Evolutionary conservation across 2,113 vertebrate genomes (phyloP), one percentile per base, ranked within the genome.

Genomic region (Anser brachyrhynchus): DNA sequence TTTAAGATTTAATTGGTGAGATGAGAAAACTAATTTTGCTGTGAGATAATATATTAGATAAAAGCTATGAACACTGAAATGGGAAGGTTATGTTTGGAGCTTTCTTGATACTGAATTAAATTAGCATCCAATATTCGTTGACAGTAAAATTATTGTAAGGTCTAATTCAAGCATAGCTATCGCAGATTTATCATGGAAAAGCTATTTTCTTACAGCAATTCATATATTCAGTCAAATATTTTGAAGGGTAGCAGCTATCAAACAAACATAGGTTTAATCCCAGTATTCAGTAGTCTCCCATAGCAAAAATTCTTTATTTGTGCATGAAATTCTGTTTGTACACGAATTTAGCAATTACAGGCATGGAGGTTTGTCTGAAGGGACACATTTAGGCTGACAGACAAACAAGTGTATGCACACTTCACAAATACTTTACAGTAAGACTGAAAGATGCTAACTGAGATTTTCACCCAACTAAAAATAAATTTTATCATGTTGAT

Each of bases 21-120:
- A 65, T 78, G 62, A 93, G 54, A 89, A 95, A 84, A 78, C 11
- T 59, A 89, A 91, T 89, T 95, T 95, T 92, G 58, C 23, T 73
- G 28, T 41, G 18, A 85, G 54, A 61, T 78, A 82, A 87, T 76
- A 43, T 8, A 79, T 65, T 65, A 1, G 9, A 72, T 72, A 87
- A 67, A 95, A 85, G 16, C 82, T 84, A 72, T 18, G 49, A 82
- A 62, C 23, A 62, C 28, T 85, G 44, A 79, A 95, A 82, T 51
- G 4, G 71, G 43, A 76, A 84, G 70, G 33, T 79, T 91, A 35
- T 62, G 21, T 93, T 82, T 87, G 37, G 35, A 76, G 23, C 20
- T 95, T 82, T 82, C 35, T 90, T 85, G 80, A 23, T 70, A 25
- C 6, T 52, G 65, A 79, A 61, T 62, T 84, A 93, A 92, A 82